Base-by-base conservation (phyloP, 2,888 invertebrate species). In the Drepanosiphum platanoidis region DNA sequence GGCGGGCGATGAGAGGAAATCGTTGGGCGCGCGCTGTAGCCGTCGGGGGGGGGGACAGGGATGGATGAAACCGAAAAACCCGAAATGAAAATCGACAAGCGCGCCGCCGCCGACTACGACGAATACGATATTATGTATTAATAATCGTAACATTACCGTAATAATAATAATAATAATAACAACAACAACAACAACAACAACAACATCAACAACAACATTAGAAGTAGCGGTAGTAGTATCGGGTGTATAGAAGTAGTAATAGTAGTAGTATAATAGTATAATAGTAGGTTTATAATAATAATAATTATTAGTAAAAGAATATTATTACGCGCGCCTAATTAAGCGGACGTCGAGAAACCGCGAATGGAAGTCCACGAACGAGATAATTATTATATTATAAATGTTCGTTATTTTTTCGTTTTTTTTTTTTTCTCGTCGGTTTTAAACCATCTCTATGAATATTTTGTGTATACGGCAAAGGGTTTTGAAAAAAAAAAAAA, bases 371-470 rank as follows among this genome's bases (percentile, higher is more conserved):
- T n/a, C n/a, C n/a, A n/a, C n/a, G n/a, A n/a, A n/a, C n/a, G n/a
- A n/a, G n/a, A n/a, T n/a, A n/a, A n/a, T n/a, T n/a, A n/a, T n/a
- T n/a, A n/a, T n/a, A n/a, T 46, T 39, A 39, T 46, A 15, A 13
- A 13, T 46, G 39, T n/a, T n/a, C n/a, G n/a, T n/a, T n/a, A n/a
- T 39, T 39, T 39, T 39, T 39, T 39, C 18, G 13, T 27, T 61
- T 61, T 61, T 27, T 61, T 61, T 61, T 30, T 75, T 27, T 58
- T n/a, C 18, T 52, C 1, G 22, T 52, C 22, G 15, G 18, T 42
- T 42, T 34, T n/a, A n/a, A n/a, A n/a, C 32, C 13, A n/a, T 75
- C 58, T 75, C 52, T 75, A 75, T 36, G n/a, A 34, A n/a, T 58
- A 52, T 39, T 39, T 39, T 46, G 3, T 52, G 15, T 52, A 18